Evolutionary conservation across 2,797 vertebrate species (phyloP).

Genomic region (Gymnothorax reevesii): DNA sequence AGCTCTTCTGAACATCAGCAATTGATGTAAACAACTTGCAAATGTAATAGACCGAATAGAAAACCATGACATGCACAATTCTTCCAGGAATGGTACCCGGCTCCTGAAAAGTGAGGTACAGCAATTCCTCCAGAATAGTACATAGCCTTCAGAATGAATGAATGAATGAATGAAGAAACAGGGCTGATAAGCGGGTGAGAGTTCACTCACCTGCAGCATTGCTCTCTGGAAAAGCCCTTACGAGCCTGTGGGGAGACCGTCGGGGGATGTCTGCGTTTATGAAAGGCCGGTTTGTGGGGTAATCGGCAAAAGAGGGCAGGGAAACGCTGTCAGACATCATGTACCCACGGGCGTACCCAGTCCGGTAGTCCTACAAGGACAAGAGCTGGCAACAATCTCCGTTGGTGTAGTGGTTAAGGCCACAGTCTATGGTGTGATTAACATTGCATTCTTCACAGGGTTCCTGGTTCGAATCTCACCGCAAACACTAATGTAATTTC

Average conservation of each 20-base stretch:
- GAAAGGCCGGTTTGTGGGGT: slow-evolving; percentile 80
- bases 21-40: background rate
- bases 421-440: too few relatives aligned
- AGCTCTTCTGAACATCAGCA: background rate
- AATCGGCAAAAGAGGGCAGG: slow-evolving; percentile 77
- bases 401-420: too few relatives aligned
- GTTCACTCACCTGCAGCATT: slow-evolving; percentile 81
- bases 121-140: background rate
- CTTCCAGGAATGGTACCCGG: background rate
- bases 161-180: background rate
- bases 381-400: too few relatives aligned
- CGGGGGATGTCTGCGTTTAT: slow-evolving; percentile 65
- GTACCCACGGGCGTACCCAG: slow-evolving; percentile 38
- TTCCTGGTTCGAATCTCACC: too few relatives aligned
- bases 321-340: slow-evolving; percentile 71
- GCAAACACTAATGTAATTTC: too few relatives aligned
- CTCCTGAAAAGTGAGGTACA: background rate
- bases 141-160: background rate
- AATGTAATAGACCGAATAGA: background rate
- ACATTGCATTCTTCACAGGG: too few relatives aligned
- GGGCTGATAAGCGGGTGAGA: background rate
- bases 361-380: slow-evolving; percentile 47
- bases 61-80: too few relatives aligned
- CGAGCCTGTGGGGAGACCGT: slow-evolving; percentile 65
- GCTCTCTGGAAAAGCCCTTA: slow-evolving; percentile 87